Percentiles rank a stretch among this genome's conserved stretches.
Evolutionary conservation across 2,113 vertebrate genomes (phyloP).

Genomic region (Salvelinus alpinus): DNA sequence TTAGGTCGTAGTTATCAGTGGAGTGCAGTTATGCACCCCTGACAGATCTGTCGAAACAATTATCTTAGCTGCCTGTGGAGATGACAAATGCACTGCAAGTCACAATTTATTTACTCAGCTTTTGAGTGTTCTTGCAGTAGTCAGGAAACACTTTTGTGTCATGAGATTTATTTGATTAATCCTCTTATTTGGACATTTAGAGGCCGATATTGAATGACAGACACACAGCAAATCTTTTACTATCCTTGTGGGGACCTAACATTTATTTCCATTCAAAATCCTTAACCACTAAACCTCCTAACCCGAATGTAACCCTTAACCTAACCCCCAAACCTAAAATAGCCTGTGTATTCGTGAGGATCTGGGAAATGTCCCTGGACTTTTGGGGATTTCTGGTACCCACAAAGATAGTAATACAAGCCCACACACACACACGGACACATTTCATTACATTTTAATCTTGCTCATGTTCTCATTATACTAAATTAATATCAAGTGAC

Average conservation of each 20-base stretch:
- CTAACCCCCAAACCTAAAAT: too few species aligned
- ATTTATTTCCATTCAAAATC: too few species aligned
- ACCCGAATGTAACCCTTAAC: too few species aligned
- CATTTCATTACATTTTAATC: background rate
- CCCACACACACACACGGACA: background rate
- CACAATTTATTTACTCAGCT: conserved; percentile 1
- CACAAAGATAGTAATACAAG: background rate
- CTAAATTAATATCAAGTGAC: too few species aligned
- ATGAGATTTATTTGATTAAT: background rate
- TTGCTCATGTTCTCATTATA: background rate
- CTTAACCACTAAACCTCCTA: too few species aligned
- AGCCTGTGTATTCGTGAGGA: too few species aligned
- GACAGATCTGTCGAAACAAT: conserved; percentile 16
- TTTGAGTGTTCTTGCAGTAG: background rate
- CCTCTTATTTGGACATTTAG: too few species aligned
- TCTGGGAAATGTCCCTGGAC: too few species aligned
- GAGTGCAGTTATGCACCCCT: conserved; percentile 13
- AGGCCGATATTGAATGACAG: background rate
- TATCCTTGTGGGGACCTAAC: too few species aligned
- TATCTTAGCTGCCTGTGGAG: conserved; percentile 27
- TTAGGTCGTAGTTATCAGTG: conserved; percentile 33
- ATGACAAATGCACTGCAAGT: conserved; percentile 27
- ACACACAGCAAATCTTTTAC: too few species aligned
- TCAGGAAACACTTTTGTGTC: background rate
- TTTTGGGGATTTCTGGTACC: too few species aligned